Percentiles rank a stretch among this genome's conserved stretches.
These are phyloP conservation scores for Peromyscus aztecus DNA, from an alignment of 2,797 vertebrate species.

Conservation along the genomic window DNA sequence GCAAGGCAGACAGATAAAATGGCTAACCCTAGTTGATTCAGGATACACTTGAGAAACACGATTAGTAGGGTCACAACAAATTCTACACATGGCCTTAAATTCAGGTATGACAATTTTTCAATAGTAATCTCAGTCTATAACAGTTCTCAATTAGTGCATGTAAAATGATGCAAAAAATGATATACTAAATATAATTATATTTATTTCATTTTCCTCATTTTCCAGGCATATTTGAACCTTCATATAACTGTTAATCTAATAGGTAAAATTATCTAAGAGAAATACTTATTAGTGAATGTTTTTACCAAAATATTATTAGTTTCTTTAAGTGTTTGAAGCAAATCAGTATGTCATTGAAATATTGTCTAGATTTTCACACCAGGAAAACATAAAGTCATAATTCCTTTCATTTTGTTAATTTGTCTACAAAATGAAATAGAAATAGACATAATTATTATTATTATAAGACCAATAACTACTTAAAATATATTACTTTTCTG, in stretches of 20 bases:
- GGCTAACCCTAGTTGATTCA: conserved; percentile 2
- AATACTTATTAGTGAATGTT: conserved; percentile 44
- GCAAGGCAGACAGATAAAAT: background rate
- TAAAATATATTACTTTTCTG: background rate
- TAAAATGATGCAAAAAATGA: background rate
- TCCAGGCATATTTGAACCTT: background rate
- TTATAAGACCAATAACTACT: background rate
- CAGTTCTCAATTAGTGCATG: background rate
- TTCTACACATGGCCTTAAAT: background rate
- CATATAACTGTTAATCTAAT: background rate
- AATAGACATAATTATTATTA: background rate
- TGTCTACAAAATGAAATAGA: background rate
- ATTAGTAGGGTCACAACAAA: background rate
- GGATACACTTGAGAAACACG: background rate
- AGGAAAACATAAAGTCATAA: background rate
- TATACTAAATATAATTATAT: background rate
- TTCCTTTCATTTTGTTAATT: background rate
- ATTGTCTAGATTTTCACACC: background rate
- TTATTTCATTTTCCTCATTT: background rate
- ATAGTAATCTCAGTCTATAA: background rate
- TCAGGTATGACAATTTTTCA: background rate
- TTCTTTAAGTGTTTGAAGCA: background rate
- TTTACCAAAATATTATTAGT: background rate
- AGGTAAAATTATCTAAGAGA: conserved; percentile 19
- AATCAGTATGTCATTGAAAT: background rate